Conservation (phyloP, 53 echinoderm and acorn worm species). For the Antedon mediterranea region DNA sequence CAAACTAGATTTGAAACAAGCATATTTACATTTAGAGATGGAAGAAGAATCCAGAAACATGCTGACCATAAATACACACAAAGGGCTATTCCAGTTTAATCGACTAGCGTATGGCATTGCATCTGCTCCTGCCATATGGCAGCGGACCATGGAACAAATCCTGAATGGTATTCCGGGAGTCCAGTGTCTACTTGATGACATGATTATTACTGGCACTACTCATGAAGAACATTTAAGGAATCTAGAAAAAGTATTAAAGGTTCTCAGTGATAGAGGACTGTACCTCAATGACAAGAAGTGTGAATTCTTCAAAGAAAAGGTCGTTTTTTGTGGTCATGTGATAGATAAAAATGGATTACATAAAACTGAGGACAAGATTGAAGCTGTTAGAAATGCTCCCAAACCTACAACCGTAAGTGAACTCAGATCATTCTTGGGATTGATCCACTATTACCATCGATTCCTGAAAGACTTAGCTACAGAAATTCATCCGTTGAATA, state of each 20-base stretch:
- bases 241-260: slow-evolving; percentile 1
- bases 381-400: slow-evolving; percentile 8
- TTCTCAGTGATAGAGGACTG: slow-evolving; percentile 3
- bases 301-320: slow-evolving; percentile 7
- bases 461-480: not conserved
- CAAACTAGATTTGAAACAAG: not conserved
- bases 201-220: not conserved
- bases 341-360: slow-evolving; percentile 1
- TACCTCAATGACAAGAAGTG: not conserved
- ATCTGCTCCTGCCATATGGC: slow-evolving; percentile 57
- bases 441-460: not conserved
- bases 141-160: slow-evolving; percentile 42
- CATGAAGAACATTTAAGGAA: slow-evolving; percentile 1
- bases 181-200: slow-evolving; percentile 7
- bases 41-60: not conserved
- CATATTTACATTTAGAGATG: not conserved
- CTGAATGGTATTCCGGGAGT: slow-evolving; percentile 30
- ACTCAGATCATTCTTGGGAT: slow-evolving; percentile 6
- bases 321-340: slow-evolving; percentile 6
- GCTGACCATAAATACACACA: slow-evolving; percentile 42
- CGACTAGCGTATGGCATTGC: slow-evolving; percentile 39
- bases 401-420: slow-evolving; percentile 3
- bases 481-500: not conserved
- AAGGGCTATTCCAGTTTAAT: slow-evolving; percentile 36
- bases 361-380: slow-evolving; percentile 9